Evolutionary conservation across 1,140 invertebrate species (phyloP), one percentile per base, ranked within the genome.

Genomic region (Papilio polytes): DNA sequence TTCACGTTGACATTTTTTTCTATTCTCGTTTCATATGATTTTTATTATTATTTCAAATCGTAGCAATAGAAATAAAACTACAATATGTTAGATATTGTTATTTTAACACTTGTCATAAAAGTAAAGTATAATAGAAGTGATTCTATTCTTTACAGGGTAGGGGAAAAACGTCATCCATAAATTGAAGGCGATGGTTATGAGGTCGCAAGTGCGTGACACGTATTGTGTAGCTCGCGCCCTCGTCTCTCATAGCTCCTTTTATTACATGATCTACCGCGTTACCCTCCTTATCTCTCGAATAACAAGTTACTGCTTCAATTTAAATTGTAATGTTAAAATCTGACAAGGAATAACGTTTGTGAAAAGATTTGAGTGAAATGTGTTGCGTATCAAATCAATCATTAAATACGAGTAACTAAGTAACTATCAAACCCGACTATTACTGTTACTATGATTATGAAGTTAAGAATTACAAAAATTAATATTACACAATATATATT

Each of bases 111-210:
- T 70, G 74, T 74, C 26, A 74, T 74, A 44, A 74, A 74, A 74
- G 13, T 15, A 46, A 74, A 46, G 72, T 74, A 22, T 74, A 74
- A 41, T 74, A 46, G 31, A 41, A n/a, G 15, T 73, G 15, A 41
- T 31, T 77, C 36, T 63, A 78, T 59, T 41, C 26, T 59, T 36
- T 59, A 80, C 78, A 82, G 59, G 85, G 78, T 83, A 83, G 84
- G 78, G 72, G 83, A 87, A 85, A 74, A 87, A 88, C 81, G 86
- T 86, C 82, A 81, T 80, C 85, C 87, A 88, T 91, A 89, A 90
- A 92, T 90, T 90, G 82, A 84, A 88, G 86, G 86, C 86, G 85
- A 92, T 88, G 87, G 86, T 89, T 90, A 90, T 89, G 90, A 90
- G 89, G 87, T 87, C 86, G 85, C 85, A 85, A 91, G 84, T 88